phyloP scores from a whole-genome alignment of 1,140 invertebrate genomes.

The Bombus difficillimus region DNA sequence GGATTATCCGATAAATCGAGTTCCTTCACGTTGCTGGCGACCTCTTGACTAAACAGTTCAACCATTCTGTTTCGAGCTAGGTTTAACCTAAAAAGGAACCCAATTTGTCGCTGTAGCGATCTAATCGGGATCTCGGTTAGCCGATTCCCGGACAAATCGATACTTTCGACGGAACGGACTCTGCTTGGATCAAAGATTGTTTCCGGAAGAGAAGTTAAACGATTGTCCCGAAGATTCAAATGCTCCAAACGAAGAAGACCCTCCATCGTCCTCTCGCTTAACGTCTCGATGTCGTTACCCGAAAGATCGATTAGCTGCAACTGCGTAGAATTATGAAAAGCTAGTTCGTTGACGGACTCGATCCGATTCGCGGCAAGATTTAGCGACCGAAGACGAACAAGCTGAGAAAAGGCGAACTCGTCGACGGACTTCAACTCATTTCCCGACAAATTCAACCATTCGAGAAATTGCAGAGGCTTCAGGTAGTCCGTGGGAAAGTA shows the following conservation, averaged over 20 bases:
- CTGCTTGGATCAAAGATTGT: constrained; percentile 92
- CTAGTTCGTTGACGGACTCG: constrained; percentile 91
- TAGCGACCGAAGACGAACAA: constrained; percentile 88
- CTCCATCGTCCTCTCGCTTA: constrained; percentile 92
- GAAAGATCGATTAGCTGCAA: constrained; percentile 90
- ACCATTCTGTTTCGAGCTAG: constrained; percentile 90
- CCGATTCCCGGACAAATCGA: constrained; percentile 90
- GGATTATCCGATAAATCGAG: constrained; percentile 94
- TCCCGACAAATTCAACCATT: constrained; percentile 88
- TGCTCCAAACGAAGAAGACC: constrained; percentile 89
- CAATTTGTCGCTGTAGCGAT: constrained; percentile 91
- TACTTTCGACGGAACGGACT: constrained; percentile 90
- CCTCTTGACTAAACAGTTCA: constrained; percentile 91
- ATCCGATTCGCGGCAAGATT: constrained; percentile 89
- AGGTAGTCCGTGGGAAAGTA: constrained; percentile 93
- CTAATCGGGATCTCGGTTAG: constrained; percentile 91
- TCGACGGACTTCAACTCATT: constrained; percentile 91
- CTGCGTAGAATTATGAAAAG: constrained; percentile 95
- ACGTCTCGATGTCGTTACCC: constrained; percentile 88
- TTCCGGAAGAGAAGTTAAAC: constrained; percentile 89
- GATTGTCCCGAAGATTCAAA: constrained; percentile 90
- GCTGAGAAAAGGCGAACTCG: constrained; percentile 92
- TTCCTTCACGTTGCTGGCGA: constrained; percentile 93
- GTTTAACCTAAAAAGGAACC: constrained; percentile 90
- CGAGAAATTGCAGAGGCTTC: constrained; percentile 88